phyloP scores from a whole-genome alignment of 2,113 vertebrate species.

The Panthera leo region DNA sequence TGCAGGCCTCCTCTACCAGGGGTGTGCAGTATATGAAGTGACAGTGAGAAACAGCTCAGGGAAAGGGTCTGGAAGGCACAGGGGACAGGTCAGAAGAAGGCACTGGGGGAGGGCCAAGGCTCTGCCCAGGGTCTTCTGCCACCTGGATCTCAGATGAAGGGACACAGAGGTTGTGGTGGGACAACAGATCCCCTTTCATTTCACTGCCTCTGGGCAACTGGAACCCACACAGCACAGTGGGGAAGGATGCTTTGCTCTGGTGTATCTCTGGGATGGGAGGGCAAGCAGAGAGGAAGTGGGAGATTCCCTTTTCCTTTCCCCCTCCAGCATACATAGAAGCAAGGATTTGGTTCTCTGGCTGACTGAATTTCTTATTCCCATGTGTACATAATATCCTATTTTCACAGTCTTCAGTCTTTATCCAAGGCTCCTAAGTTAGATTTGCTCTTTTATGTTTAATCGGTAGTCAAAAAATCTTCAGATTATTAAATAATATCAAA shows the following conservation, averaged over 20 bases:
- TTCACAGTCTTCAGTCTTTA: not conserved
- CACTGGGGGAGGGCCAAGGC: not conserved
- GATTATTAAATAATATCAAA: not conserved
- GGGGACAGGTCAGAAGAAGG: fast-evolving
- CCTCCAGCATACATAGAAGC: not conserved
- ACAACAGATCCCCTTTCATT: not conserved
- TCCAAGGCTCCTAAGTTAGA: not conserved
- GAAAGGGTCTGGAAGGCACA: not conserved
- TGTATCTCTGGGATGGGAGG: not conserved
- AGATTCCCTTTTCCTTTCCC: not conserved
- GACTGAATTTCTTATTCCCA: not conserved
- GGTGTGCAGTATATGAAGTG: not conserved
- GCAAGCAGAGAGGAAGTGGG: not conserved
- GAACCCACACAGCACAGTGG: not conserved
- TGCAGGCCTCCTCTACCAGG: not conserved
- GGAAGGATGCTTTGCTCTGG: not conserved
- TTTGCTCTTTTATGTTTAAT: not conserved
- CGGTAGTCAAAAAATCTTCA: not conserved
- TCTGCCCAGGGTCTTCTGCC: not conserved
- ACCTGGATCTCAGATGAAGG: not conserved
- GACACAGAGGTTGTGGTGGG: not conserved
- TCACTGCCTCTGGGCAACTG: not conserved
- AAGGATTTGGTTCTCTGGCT: not conserved
- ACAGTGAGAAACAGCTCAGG: not conserved
- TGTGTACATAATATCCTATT: not conserved